phyloP scores from a whole-genome alignment of 2,888 invertebrate genomes.

The Mimas tiliae region DNA sequence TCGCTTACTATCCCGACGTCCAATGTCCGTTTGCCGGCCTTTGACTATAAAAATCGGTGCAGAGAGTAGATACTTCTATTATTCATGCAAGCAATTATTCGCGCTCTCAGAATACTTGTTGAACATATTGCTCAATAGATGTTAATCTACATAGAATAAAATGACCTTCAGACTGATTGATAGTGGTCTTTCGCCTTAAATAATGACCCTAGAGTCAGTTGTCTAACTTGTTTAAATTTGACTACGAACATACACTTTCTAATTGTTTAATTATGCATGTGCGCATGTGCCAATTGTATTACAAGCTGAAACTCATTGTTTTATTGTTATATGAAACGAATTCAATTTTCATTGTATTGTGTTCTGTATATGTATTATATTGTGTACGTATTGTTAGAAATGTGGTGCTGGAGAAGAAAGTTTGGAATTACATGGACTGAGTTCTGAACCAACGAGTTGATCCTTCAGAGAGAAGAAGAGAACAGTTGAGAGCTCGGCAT shows the following conservation, averaged over 20 bases:
- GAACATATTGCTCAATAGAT: constrained; percentile 43
- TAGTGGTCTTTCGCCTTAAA: constrained; percentile 30
- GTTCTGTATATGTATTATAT: not conserved
- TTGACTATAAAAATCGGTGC: too few relatives aligned
- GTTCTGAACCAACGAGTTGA: too few relatives aligned
- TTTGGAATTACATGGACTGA: too few relatives aligned
- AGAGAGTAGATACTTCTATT: too few relatives aligned
- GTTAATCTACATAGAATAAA: constrained; percentile 42
- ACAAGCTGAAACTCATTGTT: constrained; percentile 1
- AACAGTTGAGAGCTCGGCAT: too few relatives aligned
- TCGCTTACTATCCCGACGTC: too few relatives aligned
- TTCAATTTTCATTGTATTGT: not conserved
- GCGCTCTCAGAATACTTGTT: not conserved
- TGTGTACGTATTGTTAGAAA: too few relatives aligned
- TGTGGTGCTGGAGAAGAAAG: too few relatives aligned
- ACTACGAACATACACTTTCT: constrained; percentile 37
- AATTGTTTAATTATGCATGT: constrained; percentile 34
- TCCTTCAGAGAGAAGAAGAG: too few relatives aligned
- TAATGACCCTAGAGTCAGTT: constrained; percentile 36
- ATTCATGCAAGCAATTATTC: not conserved
- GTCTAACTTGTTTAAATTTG: constrained; percentile 42
- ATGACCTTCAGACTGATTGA: constrained; percentile 43
- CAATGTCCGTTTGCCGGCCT: too few relatives aligned
- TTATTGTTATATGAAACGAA: not conserved
- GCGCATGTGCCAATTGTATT: constrained; percentile 8